Percentiles rank a stretch among this genome's conserved stretches.
Conservation (phyloP, 2,797 vertebrate species). For the Notamacropus eugenii region DNA sequence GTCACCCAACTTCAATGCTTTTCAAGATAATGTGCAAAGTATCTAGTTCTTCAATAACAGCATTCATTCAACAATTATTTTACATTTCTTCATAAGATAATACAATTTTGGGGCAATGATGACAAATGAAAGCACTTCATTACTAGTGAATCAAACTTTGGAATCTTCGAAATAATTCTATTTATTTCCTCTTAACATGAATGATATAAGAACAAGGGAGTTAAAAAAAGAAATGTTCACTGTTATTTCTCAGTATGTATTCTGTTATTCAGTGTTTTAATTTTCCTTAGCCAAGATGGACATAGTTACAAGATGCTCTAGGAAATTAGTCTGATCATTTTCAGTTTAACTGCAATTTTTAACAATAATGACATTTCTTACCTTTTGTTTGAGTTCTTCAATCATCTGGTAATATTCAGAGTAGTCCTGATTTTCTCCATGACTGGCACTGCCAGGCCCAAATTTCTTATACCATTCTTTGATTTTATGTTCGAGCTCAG, state of each 20-base stretch:
- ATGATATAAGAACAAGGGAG: conserved; percentile 7
- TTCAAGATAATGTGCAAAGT: neutral
- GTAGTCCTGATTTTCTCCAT: conserved; percentile 83
- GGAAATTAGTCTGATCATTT: neutral
- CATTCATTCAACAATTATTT: neutral
- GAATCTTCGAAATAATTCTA: conserved; percentile 15
- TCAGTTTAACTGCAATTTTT: neutral
- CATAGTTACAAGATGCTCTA: neutral
- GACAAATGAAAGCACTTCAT: neutral
- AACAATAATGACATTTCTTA: conserved; percentile 66
- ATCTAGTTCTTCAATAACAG: neutral
- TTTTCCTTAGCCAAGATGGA: neutral
- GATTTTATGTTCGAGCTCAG: conserved; percentile 86
- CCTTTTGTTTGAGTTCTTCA: conserved; percentile 88
- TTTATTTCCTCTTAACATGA: conserved; percentile 4
- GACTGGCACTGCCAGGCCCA: conserved; percentile 76
- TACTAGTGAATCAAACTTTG: conserved; percentile 11
- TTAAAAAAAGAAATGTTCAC: neutral
- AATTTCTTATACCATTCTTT: conserved; percentile 85
- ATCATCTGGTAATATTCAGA: conserved; percentile 82
- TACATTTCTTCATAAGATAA: neutral
- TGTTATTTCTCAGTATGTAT: neutral
- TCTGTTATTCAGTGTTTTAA: neutral
- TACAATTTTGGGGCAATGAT: neutral
- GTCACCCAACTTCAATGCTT: neutral